Percentiles rank a stretch among this genome's conserved stretches.
Conservation (phyloP, 1,140 invertebrate species). For the Rhynchophorus ferrugineus region DNA sequence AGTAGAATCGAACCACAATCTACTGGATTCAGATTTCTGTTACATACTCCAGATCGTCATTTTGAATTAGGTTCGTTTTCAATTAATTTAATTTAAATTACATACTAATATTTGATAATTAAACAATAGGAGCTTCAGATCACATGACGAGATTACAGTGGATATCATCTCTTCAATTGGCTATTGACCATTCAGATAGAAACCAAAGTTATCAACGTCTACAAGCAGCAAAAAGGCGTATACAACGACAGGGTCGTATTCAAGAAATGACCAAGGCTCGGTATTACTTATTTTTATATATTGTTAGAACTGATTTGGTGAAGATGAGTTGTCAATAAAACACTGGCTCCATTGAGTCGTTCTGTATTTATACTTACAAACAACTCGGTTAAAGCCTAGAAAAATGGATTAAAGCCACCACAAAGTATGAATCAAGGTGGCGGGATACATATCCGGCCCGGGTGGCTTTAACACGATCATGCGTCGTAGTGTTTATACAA, state of each 20-base stretch:
- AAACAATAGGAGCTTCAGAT: constrained; percentile 54
- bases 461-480: too few species aligned
- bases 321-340: too few species aligned
- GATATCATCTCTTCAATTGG: constrained; percentile 61
- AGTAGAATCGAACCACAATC: constrained; percentile 53
- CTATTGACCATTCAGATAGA: constrained; percentile 53
- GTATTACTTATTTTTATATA: constrained; percentile 3
- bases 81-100: neutral
- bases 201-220: constrained; percentile 57
- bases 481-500: too few species aligned
- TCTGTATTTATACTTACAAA: too few species aligned
- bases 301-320: too few species aligned
- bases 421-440: too few species aligned
- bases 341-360: too few species aligned
- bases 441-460: too few species aligned
- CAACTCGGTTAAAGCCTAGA: too few species aligned
- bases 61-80: constrained; percentile 52
- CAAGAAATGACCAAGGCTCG: constrained; percentile 47
- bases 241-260: constrained; percentile 51
- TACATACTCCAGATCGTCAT: constrained; percentile 58
- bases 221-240: constrained; percentile 51
- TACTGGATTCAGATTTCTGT: constrained; percentile 45
- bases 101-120: too few species aligned
- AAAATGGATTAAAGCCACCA: too few species aligned
- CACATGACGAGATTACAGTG: constrained; percentile 64